Evolutionary conservation across 2,888 invertebrate species (phyloP).

Genomic region (Tupiocoris notatus): DNA sequence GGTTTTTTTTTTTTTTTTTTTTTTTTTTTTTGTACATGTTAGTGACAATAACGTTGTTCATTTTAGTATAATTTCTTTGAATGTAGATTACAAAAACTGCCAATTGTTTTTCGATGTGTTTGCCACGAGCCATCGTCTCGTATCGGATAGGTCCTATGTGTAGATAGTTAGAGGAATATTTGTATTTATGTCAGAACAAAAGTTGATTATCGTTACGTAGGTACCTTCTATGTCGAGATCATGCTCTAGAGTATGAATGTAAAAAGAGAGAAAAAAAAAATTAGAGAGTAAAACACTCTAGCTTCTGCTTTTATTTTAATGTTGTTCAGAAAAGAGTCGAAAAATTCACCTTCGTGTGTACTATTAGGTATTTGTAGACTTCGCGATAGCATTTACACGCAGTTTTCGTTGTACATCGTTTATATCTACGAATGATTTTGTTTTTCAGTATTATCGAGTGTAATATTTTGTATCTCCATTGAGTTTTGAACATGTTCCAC

Average conservation of each 20-base stretch:
- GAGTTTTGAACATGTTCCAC: constrained; percentile 28
- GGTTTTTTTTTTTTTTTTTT: constrained; percentile 19
- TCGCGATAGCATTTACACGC: constrained; percentile 8
- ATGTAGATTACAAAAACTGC: constrained; percentile 46
- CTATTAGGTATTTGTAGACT: constrained; percentile 22
- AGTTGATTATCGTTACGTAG: background rate
- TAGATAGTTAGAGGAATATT: constrained; percentile 21
- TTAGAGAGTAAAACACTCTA: constrained; percentile 13
- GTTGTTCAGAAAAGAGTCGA: constrained; percentile 18
- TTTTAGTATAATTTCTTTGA: constrained; percentile 31
- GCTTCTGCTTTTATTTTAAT: constrained; percentile 30
- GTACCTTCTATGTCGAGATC: constrained; percentile 17
- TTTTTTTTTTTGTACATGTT: constrained; percentile 41
- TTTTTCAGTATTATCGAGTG: constrained; percentile 43
- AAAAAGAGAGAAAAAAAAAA: constrained; percentile 12
- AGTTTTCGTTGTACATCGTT: background rate
- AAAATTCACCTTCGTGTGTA: background rate
- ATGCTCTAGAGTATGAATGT: constrained; percentile 30
- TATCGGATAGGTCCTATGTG: constrained; percentile 4
- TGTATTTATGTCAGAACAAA: constrained; percentile 32
- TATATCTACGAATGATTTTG: constrained; percentile 13
- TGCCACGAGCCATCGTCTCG: constrained; percentile 30
- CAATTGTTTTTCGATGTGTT: constrained; percentile 39
- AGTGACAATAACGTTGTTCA: constrained; percentile 48
- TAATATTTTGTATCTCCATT: constrained; percentile 38